phyloP scores from a whole-genome alignment of 1,140 invertebrate species.

The Drosophila ananassae region DNA sequence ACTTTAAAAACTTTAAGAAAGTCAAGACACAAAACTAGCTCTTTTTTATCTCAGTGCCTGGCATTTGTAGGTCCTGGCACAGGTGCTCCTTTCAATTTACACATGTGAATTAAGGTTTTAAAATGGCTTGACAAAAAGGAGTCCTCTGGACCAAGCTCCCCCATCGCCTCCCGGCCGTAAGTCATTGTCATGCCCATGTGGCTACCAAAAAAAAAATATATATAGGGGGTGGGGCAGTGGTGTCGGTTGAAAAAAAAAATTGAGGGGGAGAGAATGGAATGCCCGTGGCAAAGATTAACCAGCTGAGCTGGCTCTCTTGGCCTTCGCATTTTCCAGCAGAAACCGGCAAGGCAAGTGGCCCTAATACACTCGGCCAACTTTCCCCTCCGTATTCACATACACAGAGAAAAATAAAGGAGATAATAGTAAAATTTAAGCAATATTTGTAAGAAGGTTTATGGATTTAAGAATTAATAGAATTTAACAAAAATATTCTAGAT shows the following conservation, averaged over 20 bases:
- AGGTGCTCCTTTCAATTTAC: slow-evolving; percentile 80
- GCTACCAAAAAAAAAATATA: slow-evolving; percentile 17
- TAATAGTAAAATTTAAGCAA: too few species aligned
- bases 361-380: slow-evolving; percentile 34
- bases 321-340: slow-evolving; percentile 20
- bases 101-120: slow-evolving; percentile 82
- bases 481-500: too few species aligned
- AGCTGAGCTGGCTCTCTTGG: slow-evolving; percentile 46
- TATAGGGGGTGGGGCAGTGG: background rate
- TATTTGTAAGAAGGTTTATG: too few species aligned
- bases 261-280: slow-evolving; percentile 19
- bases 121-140: slow-evolving; percentile 69
- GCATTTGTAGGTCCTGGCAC: slow-evolving; percentile 37
- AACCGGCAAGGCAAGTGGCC: slow-evolving; percentile 13
- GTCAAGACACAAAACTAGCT: too few species aligned
- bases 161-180: slow-evolving; percentile 44
- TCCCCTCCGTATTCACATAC: background rate
- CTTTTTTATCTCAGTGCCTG: background rate
- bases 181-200: slow-evolving; percentile 77
- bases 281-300: slow-evolving; percentile 70
- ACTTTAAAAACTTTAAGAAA: too few species aligned
- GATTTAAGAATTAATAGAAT: too few species aligned
- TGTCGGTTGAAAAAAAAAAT: background rate
- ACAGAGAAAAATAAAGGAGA: background rate
- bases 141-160: slow-evolving; percentile 9